Evolutionary conservation across 92 coral and sea anemone genomes (phyloP).

Genomic region (Virgularia gustaviana): DNA sequence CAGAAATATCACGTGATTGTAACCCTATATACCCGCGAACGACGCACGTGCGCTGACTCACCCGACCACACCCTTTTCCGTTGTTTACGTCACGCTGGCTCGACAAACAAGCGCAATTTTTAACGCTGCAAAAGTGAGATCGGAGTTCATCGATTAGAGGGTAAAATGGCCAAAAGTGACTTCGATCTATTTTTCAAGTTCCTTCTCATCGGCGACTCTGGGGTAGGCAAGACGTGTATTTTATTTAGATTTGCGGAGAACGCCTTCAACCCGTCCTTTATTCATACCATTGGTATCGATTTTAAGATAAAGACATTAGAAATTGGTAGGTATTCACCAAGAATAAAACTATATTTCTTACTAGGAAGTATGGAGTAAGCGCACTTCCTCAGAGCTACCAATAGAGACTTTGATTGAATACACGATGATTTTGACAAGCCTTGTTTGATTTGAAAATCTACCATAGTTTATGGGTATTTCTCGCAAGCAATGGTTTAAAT

Average conservation of each 20-base stretch:
- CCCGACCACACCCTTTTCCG: conserved; percentile 15
- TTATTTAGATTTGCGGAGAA: conserved; percentile 84
- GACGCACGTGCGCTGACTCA: conserved; percentile 8
- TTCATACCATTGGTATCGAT: conserved; percentile 89
- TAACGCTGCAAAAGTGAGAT: background rate
- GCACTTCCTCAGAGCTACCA: too few relatives aligned
- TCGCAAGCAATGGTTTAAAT: too few relatives aligned
- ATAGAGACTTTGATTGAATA: too few relatives aligned
- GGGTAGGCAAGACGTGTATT: conserved; percentile 92
- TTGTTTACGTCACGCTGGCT: background rate
- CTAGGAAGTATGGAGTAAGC: too few relatives aligned
- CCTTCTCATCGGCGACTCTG: conserved; percentile 87
- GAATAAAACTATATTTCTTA: background rate
- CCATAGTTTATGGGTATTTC: too few relatives aligned
- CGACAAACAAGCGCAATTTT: conserved; percentile 1
- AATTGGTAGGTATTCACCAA: conserved; percentile 57
- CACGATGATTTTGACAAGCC: too few relatives aligned
- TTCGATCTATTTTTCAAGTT: conserved; percentile 82
- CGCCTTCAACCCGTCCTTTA: conserved; percentile 70
- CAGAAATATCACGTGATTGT: too few relatives aligned
- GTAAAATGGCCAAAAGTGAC: conserved; percentile 73
- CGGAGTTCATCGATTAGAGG: background rate
- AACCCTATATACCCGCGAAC: background rate
- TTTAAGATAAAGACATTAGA: conserved; percentile 86
- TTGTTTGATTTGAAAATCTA: too few relatives aligned